A percentile compares a stretch with the other conserved stretches of the same genome.
Conservation (phyloP, 2,888 invertebrate species). For the Silvanus unidentatus region DNA sequence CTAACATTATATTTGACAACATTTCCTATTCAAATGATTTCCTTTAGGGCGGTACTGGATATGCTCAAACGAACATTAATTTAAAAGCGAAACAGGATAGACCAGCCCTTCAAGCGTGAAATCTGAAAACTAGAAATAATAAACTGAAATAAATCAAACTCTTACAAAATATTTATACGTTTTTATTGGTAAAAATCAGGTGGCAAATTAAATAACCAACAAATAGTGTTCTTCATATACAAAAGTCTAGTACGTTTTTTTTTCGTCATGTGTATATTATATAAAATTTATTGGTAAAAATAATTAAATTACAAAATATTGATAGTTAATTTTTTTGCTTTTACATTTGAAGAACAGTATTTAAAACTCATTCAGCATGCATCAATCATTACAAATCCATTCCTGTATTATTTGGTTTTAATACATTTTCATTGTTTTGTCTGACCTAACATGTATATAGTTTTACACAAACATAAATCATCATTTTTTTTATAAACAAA, state of each 20-base stretch:
- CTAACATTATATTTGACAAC: neutral
- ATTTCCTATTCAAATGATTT: neutral
- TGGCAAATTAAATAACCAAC: slow-evolving; percentile 11
- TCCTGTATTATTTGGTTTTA: neutral
- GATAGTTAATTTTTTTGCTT: slow-evolving; percentile 2
- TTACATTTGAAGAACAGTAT: slow-evolving; percentile 10
- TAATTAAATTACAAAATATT: slow-evolving; percentile 15
- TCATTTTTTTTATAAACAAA: slow-evolving; percentile 17
- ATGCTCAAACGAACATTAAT: slow-evolving; percentile 77
- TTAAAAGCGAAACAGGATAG: slow-evolving; percentile 77
- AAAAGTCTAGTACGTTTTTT: slow-evolving; percentile 1
- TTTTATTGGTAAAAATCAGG: slow-evolving; percentile 12
- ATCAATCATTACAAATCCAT: neutral
- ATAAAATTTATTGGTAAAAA: slow-evolving; percentile 11
- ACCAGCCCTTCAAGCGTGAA: slow-evolving; percentile 76
- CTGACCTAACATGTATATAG: too few relatives aligned
- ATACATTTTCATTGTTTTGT: too few relatives aligned
- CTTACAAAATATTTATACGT: slow-evolving; percentile 7
- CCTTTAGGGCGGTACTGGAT: slow-evolving; percentile 89
- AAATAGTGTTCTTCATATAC: slow-evolving; percentile 11
- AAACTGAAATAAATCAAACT: slow-evolving; percentile 6
- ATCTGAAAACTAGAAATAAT: neutral
- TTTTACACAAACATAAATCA: too few relatives aligned
- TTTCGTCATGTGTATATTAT: neutral
- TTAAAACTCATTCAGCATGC: slow-evolving; percentile 5